These are phyloP conservation scores for Polylopha cassiicola DNA, from an alignment of 2,888 invertebrate species.

Conservation along the genomic window DNA sequence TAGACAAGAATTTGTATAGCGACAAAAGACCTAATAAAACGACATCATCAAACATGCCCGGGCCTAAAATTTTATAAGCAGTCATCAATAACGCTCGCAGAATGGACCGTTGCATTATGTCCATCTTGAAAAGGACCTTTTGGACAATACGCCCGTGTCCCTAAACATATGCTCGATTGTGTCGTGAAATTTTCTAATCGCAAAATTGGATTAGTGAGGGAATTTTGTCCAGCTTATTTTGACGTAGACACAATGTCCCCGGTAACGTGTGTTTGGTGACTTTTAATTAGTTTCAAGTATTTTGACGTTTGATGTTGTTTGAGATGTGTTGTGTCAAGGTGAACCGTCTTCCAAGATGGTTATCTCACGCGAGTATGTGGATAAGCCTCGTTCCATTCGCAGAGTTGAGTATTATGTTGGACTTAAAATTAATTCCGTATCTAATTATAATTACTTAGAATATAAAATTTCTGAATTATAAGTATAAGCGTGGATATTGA, in stretches of 20 bases:
- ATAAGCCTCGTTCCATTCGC: too few relatives aligned
- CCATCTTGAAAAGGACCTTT: slow-evolving; percentile 48
- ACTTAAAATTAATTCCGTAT: too few relatives aligned
- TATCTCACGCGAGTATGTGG: too few relatives aligned
- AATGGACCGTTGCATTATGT: slow-evolving; percentile 43
- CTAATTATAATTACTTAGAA: too few relatives aligned
- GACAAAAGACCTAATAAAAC: slow-evolving; percentile 53
- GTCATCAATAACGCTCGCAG: slow-evolving; percentile 55
- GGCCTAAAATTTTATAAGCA: slow-evolving; percentile 54
- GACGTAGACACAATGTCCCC: slow-evolving; percentile 44
- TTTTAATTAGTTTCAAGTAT: slow-evolving; percentile 47
- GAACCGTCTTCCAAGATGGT: too few relatives aligned
- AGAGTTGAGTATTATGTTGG: too few relatives aligned
- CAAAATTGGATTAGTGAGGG: slow-evolving; percentile 68
- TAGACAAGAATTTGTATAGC: slow-evolving; percentile 39
- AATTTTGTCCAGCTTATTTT: slow-evolving; percentile 56
- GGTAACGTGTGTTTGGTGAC: slow-evolving; percentile 40
- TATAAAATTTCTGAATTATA: too few relatives aligned
- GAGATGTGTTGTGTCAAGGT: background rate
- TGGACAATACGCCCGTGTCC: slow-evolving; percentile 54
- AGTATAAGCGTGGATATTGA: too few relatives aligned
- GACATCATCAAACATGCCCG: slow-evolving; percentile 43
- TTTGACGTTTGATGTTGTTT: background rate
- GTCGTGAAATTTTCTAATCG: slow-evolving; percentile 45
- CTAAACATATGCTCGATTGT: slow-evolving; percentile 58